These are phyloP conservation scores for Mythimna ferrago DNA, from an alignment of 2,888 invertebrate species.

Conservation along the genomic window DNA sequence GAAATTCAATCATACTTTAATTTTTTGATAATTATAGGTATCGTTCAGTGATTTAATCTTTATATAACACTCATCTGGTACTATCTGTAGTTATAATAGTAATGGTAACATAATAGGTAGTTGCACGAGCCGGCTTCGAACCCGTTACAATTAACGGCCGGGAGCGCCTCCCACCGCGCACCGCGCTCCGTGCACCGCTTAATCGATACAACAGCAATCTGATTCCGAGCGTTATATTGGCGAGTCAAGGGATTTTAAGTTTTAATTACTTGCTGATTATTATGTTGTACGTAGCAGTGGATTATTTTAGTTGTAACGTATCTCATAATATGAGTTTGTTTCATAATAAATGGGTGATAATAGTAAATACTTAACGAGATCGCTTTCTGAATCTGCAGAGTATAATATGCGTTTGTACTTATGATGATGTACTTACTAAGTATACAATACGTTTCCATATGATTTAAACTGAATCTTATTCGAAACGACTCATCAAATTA, in stretches of 20 bases:
- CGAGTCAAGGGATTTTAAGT: constrained; percentile 12
- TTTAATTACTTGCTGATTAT: constrained; percentile 4
- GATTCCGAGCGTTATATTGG: constrained; percentile 1
- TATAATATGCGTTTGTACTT: too few relatives aligned
- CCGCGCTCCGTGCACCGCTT: constrained; percentile 36
- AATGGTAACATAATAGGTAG: constrained; percentile 19
- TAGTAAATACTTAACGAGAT: too few relatives aligned
- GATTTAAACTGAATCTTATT: too few relatives aligned
- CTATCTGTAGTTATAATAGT: constrained; percentile 6
- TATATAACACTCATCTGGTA: not conserved
- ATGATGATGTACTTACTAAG: too few relatives aligned
- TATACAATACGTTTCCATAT: too few relatives aligned
- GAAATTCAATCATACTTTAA: not conserved
- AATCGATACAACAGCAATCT: constrained; percentile 9
- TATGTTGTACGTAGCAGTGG: not conserved
- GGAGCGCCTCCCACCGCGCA: constrained; percentile 40
- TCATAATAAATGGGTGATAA: too few relatives aligned
- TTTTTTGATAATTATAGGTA: too few relatives aligned
- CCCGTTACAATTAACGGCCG: constrained; percentile 45
- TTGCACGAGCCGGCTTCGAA: constrained; percentile 34
- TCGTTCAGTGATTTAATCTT: not conserved
- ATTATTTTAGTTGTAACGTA: not conserved
- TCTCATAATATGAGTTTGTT: too few relatives aligned
- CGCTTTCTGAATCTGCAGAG: too few relatives aligned
- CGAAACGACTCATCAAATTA: too few relatives aligned